These are phyloP conservation scores for Drosophila algonquin DNA, from an alignment of 2,888 invertebrate species.

Conservation along the genomic window DNA sequence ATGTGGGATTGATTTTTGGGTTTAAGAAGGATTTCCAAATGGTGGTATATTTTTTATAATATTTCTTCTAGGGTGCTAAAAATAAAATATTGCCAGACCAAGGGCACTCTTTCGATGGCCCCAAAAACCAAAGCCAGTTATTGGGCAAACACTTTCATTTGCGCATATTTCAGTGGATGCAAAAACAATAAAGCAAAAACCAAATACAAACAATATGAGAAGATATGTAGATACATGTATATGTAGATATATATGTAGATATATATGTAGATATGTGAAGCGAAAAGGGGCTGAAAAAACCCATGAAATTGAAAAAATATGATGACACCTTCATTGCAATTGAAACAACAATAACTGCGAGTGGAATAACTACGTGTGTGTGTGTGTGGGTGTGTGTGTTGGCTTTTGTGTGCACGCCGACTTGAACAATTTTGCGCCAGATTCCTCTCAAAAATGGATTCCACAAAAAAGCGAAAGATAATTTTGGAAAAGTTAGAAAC, in stretches of 20 bases:
- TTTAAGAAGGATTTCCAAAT: neutral
- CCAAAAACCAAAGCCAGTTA: neutral
- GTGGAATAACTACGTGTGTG: too few relatives aligned
- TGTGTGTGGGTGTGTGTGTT: constrained; percentile 9
- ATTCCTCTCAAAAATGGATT: constrained; percentile 32
- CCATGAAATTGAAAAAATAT: constrained; percentile 74
- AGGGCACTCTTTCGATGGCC: too few relatives aligned
- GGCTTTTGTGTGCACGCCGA: constrained; percentile 50
- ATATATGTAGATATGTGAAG: too few relatives aligned
- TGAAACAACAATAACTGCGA: constrained; percentile 49
- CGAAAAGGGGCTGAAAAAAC: constrained; percentile 44
- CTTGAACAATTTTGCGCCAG: constrained; percentile 57
- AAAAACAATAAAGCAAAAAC: neutral
- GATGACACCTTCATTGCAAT: constrained; percentile 74
- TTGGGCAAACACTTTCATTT: constrained; percentile 29
- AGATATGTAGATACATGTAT: constrained; percentile 12
- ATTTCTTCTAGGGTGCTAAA: too few relatives aligned
- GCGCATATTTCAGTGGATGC: constrained; percentile 40
- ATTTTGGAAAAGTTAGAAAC: constrained; percentile 55
- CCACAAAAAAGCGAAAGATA: constrained; percentile 33
- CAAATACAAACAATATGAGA: constrained; percentile 10
- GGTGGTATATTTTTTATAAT: too few relatives aligned
- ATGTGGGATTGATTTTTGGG: neutral
- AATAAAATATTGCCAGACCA: too few relatives aligned
- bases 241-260: too few relatives aligned